Evolutionary conservation across 2,888 invertebrate species (phyloP).

Genomic region (Lepas anatifera): DNA sequence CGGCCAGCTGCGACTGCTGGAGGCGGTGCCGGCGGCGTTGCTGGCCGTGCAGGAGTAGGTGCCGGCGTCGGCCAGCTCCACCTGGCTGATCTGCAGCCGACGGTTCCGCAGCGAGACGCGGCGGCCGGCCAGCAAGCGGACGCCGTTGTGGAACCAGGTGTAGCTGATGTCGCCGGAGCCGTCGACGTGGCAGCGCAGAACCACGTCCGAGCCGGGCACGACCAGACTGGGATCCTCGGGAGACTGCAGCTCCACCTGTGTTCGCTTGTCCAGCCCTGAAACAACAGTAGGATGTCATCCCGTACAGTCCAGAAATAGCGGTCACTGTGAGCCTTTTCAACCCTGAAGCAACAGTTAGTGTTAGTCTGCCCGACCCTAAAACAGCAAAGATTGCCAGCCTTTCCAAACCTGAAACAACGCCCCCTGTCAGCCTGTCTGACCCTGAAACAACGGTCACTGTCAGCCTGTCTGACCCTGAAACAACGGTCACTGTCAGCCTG

Average conservation of each 20-base stretch:
- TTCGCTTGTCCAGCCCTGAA: constrained; percentile 48
- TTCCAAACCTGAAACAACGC: too few species aligned
- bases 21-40: not conserved
- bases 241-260: constrained; percentile 43
- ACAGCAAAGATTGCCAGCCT: too few species aligned
- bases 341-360: too few species aligned
- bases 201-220: constrained; percentile 41
- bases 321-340: too few species aligned
- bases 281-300: too few species aligned
- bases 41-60: not conserved
- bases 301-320: too few species aligned
- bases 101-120: constrained; percentile 46
- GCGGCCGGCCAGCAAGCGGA: constrained; percentile 44
- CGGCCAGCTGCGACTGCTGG: not conserved
- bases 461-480: too few species aligned
- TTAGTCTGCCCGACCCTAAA: too few species aligned
- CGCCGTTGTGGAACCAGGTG: constrained; percentile 56
- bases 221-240: constrained; percentile 43
- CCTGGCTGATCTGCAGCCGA: constrained; percentile 45
- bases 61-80: constrained; percentile 24
- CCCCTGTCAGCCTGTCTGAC: too few species aligned
- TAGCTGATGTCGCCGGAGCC: constrained; percentile 51
- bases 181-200: constrained; percentile 50
- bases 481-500: too few species aligned
- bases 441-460: too few species aligned